Evolutionary conservation across 2,113 vertebrate species (phyloP).

Genomic region (Bubalus kerabau): DNA sequence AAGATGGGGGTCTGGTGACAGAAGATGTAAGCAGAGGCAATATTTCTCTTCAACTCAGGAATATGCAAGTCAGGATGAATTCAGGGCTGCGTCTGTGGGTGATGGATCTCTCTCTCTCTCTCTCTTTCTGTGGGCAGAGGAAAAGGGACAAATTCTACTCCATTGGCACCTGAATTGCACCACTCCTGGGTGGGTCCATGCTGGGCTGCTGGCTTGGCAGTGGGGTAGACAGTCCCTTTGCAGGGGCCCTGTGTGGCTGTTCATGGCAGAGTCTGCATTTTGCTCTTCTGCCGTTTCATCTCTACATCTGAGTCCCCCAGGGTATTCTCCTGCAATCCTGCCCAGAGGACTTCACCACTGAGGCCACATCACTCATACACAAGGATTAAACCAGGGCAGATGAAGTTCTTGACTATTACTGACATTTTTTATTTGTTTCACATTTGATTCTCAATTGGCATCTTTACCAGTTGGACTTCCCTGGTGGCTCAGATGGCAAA

Average conservation of each 20-base stretch:
- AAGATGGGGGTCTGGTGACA: background rate
- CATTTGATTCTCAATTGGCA: background rate
- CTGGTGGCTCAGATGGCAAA: background rate
- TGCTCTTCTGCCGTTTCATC: background rate
- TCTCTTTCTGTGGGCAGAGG: background rate
- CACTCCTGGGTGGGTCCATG: fast-evolving
- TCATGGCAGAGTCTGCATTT: background rate
- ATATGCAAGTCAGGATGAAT: no score
- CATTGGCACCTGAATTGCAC: no score
- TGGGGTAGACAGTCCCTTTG: background rate
- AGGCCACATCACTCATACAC: background rate
- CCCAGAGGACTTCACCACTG: no score
- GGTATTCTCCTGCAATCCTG: background rate
- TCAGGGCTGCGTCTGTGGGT: background rate
- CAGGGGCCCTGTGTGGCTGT: background rate
- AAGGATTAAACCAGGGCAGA: background rate
- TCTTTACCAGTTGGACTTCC: background rate
- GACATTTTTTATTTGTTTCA: background rate
- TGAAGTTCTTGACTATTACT: background rate
- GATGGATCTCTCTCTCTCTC: fast-evolving
- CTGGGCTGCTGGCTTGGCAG: background rate
- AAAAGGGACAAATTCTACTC: background rate
- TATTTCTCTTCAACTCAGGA: background rate
- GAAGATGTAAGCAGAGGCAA: no score
- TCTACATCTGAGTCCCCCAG: background rate